phyloP scores from a whole-genome alignment of 2,113 vertebrate species.

The Anguilla japonica region DNA sequence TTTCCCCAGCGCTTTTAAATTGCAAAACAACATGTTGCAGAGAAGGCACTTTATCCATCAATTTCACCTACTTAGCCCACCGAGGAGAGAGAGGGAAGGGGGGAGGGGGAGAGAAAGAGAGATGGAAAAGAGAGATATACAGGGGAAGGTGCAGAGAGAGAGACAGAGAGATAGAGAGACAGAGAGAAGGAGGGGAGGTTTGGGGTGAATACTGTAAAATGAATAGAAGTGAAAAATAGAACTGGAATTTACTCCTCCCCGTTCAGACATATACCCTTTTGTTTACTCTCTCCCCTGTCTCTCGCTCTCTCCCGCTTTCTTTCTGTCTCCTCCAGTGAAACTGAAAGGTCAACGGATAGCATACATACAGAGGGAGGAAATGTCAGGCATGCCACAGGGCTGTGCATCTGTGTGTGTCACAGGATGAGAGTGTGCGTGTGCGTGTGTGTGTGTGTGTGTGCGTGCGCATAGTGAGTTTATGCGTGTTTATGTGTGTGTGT shows the following conservation, averaged over 20 bases:
- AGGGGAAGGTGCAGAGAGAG: not conserved
- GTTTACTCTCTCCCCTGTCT: not conserved
- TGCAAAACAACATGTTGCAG: no score
- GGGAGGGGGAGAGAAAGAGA: not conserved
- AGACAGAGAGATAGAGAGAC: not conserved
- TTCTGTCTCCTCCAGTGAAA: not conserved
- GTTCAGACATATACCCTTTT: not conserved
- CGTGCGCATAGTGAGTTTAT: not conserved
- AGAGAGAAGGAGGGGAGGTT: not conserved
- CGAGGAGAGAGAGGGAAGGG: not conserved
- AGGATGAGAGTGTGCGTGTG: not conserved
- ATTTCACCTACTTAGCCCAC: no score
- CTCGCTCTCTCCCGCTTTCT: constrained; percentile 20
- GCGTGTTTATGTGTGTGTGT: not conserved
- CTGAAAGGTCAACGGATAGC: constrained; percentile 61
- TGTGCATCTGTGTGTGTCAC: constrained; percentile 31
- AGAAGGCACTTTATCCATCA: not conserved
- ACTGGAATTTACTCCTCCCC: not conserved
- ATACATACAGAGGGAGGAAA: constrained; percentile 57
- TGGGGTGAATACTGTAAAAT: not conserved
- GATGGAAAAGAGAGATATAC: not conserved
- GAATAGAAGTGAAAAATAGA: not conserved
- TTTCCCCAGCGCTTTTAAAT: no score
- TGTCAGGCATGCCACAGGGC: constrained; percentile 58
- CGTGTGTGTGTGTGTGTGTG: constrained; percentile 15